Evolutionary conservation across 2,113 vertebrate genomes (phyloP).

Genomic region (Gnathonemus echidnorhynchus): DNA sequence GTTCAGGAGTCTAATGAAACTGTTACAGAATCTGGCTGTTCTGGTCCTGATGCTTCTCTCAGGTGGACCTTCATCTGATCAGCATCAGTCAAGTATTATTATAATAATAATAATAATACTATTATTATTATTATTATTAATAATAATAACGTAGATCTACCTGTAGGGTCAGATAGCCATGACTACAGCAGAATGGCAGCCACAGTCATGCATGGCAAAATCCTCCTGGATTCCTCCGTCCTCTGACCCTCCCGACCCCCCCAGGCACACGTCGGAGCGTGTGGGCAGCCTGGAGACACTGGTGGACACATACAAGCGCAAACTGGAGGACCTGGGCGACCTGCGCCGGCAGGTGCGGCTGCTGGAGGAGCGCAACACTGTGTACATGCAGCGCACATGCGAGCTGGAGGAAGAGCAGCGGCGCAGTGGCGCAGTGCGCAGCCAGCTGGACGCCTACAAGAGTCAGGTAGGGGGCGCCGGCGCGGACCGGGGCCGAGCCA

Average conservation of each 20-base stretch:
- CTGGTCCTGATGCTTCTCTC: too few relatives aligned
- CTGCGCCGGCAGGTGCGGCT: conserved; percentile 80
- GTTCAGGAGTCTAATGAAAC: too few relatives aligned
- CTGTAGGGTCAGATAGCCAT: neutral
- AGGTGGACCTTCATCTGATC: too few relatives aligned
- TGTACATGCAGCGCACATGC: conserved; percentile 82
- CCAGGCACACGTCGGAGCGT: conserved; percentile 79
- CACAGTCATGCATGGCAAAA: neutral
- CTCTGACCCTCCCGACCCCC: neutral
- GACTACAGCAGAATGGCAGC: neutral
- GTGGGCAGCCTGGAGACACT: conserved; percentile 75
- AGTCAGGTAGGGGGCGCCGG: conserved; percentile 58
- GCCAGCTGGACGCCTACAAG: conserved; percentile 74
- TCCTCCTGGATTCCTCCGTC: neutral
- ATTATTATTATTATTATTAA: too few relatives aligned
- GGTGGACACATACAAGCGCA: conserved; percentile 75
- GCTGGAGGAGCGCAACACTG: conserved; percentile 77
- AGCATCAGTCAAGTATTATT: too few relatives aligned
- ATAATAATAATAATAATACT: too few relatives aligned
- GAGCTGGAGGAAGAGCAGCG: conserved; percentile 83
- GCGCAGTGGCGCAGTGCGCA: conserved; percentile 62
- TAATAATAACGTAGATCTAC: neutral
- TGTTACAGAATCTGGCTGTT: too few relatives aligned
- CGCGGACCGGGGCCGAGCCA: neutral
- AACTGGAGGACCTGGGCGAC: conserved; percentile 80